phyloP scores from a whole-genome alignment of 2,797 vertebrate genomes.

The Lithobates pipiens region DNA sequence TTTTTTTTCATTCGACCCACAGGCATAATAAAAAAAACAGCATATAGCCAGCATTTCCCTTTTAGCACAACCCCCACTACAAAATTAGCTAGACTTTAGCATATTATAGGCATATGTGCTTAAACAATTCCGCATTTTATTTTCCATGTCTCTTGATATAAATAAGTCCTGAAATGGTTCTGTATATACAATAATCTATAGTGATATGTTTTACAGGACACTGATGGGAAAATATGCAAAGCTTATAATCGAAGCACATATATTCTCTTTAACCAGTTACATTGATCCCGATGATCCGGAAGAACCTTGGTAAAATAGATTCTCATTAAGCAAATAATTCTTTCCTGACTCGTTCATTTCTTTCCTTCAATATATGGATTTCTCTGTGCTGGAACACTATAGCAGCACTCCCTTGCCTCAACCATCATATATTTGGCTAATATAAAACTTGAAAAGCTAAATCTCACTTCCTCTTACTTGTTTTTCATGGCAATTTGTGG shows the following conservation, averaged over 20 bases:
- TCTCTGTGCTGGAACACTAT: slow-evolving; percentile 10
- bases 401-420: neutral
- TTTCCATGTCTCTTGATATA: neutral
- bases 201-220: neutral
- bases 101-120: too few relatives aligned
- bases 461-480: neutral
- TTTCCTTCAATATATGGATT: slow-evolving; percentile 48
- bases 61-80: too few relatives aligned
- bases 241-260: neutral
- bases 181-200: neutral
- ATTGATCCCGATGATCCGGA: slow-evolving; percentile 35
- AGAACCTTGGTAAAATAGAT: slow-evolving; percentile 12
- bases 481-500: slow-evolving; percentile 1
- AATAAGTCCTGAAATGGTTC: neutral
- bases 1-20: too few relatives aligned
- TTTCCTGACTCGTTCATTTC: slow-evolving; percentile 38
- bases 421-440: slow-evolving; percentile 4
- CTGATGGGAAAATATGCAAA: slow-evolving; percentile 1
- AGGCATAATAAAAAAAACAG: too few relatives aligned
- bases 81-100: too few relatives aligned
- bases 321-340: slow-evolving; percentile 39
- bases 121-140: too few relatives aligned
- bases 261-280: slow-evolving; percentile 19
- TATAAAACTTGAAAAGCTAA: neutral
- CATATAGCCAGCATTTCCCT: too few relatives aligned